Base-by-base conservation (phyloP, 2,113 vertebrate species). In the Pelecanus crispus region DNA sequence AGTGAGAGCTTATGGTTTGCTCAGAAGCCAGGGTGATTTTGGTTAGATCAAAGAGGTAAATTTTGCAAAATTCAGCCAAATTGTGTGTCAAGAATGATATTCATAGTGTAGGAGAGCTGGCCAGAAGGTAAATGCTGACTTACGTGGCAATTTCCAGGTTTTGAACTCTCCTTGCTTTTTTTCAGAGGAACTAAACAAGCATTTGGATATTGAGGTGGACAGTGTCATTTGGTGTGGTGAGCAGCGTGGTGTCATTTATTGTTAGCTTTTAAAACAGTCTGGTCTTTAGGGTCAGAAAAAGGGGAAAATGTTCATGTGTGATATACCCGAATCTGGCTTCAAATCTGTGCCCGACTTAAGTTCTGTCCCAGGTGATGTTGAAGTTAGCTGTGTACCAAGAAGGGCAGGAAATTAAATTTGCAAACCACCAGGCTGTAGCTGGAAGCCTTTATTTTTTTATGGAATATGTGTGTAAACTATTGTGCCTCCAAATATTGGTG, bases 1-100 rank as follows among this genome's bases (percentile, higher is more conserved):
- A 80, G 8, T 2, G 5, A 7, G n/a, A 55, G 49, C 24, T 26
- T 9, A 6, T 4, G 53, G 13, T 6, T 36, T 1, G 0, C 40
- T 82, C 25, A 1, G 42, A 68, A 32, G 26, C 59, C 34, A 1
- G 9, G 10, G 20, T 61, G 56, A 13, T 66, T 67, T 86, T 88
- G 32, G 13, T 42, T 68, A 7, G 9, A 31, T 50, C 7, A 2
- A 17, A 32, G 38, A 67, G 53, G 6, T 4, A 32, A 17, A 9
- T 66, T 72, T 34, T n/a, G 20, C 20, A 61, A n/a, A 78, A 11
- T 25, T 61, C 25, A 31, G n/a, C 25, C 32, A 14, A 71, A 13
- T 17, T 34, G 6, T 28, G 15, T 52, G 36, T 71, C 10, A 26
- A 20, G 50, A 75, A 17, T 61, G 15, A 49, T 3, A 3, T 34